phyloP scores from a whole-genome alignment of 2,113 vertebrate species.

The Archilochus colubris region DNA sequence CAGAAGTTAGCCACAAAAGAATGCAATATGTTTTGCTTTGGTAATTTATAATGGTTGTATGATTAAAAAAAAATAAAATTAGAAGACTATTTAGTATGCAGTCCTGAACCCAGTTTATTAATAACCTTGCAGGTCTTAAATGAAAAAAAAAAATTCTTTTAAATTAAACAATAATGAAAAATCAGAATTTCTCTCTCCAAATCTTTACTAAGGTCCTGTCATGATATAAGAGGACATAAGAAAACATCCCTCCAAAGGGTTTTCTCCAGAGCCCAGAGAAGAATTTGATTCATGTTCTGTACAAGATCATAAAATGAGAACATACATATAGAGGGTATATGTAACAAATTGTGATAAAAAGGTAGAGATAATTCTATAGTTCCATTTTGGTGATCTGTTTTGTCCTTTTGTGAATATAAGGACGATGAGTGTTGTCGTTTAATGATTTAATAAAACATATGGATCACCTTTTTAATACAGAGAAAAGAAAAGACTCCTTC shows the following conservation, averaged over 20 bases:
- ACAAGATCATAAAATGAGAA: background rate
- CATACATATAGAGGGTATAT: background rate
- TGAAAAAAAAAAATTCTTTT: background rate
- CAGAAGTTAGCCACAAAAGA: background rate
- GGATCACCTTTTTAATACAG: conserved; percentile 5
- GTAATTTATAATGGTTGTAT: background rate
- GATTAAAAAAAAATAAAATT: background rate
- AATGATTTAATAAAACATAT: conserved; percentile 37
- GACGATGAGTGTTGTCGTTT: background rate
- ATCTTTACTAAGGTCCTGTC: background rate
- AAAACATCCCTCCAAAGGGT: background rate
- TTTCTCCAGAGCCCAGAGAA: background rate
- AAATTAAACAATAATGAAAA: background rate
- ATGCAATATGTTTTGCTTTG: background rate
- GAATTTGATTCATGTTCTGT: background rate
- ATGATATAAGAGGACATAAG: background rate
- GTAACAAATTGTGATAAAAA: background rate
- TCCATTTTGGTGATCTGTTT: background rate
- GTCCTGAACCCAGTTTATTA: background rate
- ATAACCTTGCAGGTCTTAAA: background rate
- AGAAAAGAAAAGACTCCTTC: conserved; percentile 53
- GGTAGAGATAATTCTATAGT: background rate
- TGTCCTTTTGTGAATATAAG: background rate
- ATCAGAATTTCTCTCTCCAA: background rate
- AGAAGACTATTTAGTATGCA: background rate